Conservation (phyloP, 2,888 invertebrate species). For the Arctia plantaginis region DNA sequence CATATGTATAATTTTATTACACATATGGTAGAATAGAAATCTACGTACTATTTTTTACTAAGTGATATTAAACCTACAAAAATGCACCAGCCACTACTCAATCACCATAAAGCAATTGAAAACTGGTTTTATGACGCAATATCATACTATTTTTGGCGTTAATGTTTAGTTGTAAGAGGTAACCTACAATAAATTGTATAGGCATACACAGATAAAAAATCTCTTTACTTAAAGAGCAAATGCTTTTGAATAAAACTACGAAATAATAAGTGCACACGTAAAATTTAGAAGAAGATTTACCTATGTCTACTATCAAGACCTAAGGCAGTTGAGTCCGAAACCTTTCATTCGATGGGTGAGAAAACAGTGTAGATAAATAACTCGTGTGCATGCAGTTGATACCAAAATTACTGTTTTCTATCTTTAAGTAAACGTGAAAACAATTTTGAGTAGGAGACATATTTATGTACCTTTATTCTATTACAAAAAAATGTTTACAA, state of each 20-base stretch:
- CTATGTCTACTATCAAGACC: neutral
- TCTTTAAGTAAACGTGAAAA: neutral
- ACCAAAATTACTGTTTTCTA: neutral
- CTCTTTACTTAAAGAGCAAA: neutral
- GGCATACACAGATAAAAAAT: too few species aligned
- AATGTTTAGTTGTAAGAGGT: neutral
- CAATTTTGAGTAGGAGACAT: too few species aligned
- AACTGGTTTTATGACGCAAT: slow-evolving; percentile 26
- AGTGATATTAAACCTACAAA: slow-evolving; percentile 9
- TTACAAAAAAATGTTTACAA: too few species aligned
- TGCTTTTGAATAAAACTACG: neutral
- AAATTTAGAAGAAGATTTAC: too few species aligned
- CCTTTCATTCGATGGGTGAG: neutral
- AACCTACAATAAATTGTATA: neutral
- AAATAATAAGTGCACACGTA: neutral
- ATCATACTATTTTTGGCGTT: slow-evolving; percentile 8
- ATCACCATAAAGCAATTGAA: slow-evolving; percentile 6
- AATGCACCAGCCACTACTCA: slow-evolving; percentile 8
- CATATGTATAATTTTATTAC: too few species aligned
- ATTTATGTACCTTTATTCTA: too few species aligned
- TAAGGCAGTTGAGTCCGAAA: neutral
- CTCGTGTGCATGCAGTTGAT: neutral
- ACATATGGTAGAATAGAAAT: too few species aligned
- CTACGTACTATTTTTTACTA: neutral
- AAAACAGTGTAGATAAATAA: neutral